Conservation (phyloP, 2,888 invertebrate species). For the Bellardia pandia region DNA sequence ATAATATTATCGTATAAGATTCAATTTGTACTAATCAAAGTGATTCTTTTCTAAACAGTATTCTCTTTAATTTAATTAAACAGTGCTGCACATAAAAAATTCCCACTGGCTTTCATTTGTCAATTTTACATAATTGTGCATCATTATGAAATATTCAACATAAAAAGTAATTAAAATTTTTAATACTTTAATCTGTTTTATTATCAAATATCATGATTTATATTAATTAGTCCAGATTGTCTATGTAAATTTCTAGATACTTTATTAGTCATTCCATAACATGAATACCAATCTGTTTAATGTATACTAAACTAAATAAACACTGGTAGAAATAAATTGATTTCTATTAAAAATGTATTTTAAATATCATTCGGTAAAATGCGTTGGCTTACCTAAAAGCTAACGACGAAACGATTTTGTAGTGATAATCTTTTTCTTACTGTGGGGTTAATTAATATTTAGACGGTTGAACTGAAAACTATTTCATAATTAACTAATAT, state of each 20-base stretch:
- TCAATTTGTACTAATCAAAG: too few relatives aligned
- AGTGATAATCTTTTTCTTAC: too few relatives aligned
- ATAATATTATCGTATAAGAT: too few relatives aligned
- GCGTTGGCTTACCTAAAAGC: too few relatives aligned
- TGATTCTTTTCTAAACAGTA: not conserved
- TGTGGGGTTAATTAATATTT: too few relatives aligned
- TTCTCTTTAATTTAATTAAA: too few relatives aligned
- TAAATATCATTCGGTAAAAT: too few relatives aligned
- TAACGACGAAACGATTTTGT: too few relatives aligned
- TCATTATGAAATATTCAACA: constrained; percentile 47
- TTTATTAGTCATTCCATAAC: constrained; percentile 39
- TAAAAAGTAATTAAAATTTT: constrained; percentile 64
- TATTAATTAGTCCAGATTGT: constrained; percentile 48
- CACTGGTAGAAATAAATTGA: constrained; percentile 5
- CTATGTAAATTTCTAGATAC: constrained; percentile 22
- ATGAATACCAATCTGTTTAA: constrained; percentile 12
- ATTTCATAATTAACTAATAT: too few relatives aligned
- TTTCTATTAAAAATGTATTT: too few relatives aligned
- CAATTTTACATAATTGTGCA: constrained; percentile 32
- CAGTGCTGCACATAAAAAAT: not conserved
- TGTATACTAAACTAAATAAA: constrained; percentile 25
- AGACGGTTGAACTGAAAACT: too few relatives aligned
- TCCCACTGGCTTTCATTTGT: constrained; percentile 17
- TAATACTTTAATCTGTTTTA: constrained; percentile 70
- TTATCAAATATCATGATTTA: constrained; percentile 70